Base-by-base conservation (phyloP, 2,113 vertebrate species). In the Pelecanoides urinatrix region DNA sequence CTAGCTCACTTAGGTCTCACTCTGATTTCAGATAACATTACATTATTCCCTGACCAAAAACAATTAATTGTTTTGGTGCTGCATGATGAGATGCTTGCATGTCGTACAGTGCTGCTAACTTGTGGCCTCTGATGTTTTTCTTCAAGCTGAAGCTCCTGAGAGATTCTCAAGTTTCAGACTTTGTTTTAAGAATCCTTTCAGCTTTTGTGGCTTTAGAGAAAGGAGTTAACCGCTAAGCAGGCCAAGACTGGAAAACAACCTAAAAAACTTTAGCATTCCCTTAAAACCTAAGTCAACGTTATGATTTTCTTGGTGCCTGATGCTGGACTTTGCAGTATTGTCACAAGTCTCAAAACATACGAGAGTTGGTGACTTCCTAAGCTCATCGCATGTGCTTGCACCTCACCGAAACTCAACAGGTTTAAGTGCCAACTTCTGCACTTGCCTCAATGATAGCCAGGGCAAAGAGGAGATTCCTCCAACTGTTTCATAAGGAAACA, bases 251-350 rank as follows among this genome's bases (percentile, higher is more conserved):
- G 16, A 83, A 88, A 94, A 29, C 16, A 40, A 79, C 8, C 34
- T 45, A 11, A 72, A 65, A 47, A 50, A 34, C 10, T 7, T 23
- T 2, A 58, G 26, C 17, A 26, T 29, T 77, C 55, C 29, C 47
- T 74, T 80, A 61, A 91, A 88, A 71, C 22, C 25, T 30, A 52
- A 65, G 13, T 17, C 36, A 61, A 5, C 2, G 2, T 36, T 49
- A 7, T 0, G 1, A 65, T 79, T 88, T 56, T 38, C 53, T 23
- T 10, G 11, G 27, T 22, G 36, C 15, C 45, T 0, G 0, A n/a
- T 25, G 21, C 53, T 83, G 34, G 47, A 47, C 4, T 58, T 36
- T 4, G 17, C 42, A 63, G 23, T 16, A 30, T 6, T 47, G 4
- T n/a, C 38, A 59, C 10, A 83, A 52, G 23, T 17, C 40, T 47